Percentiles rank a stretch among this genome's conserved stretches.
These are phyloP conservation scores for Eilema caniola DNA, from an alignment of 2,888 invertebrate genomes.

Conservation along the genomic window DNA sequence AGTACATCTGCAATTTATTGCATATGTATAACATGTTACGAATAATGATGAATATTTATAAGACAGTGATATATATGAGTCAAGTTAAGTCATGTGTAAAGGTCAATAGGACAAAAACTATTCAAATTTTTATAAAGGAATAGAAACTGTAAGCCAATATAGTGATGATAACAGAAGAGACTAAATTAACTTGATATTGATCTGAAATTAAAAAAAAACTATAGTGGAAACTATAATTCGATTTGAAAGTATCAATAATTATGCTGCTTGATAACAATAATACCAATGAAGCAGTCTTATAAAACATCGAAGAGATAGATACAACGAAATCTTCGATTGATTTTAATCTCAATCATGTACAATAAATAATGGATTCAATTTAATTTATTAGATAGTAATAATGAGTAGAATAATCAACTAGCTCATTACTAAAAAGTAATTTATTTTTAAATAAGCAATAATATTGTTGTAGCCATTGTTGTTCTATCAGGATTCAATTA, in stretches of 20 bases:
- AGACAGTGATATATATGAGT: neutral
- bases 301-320: neutral
- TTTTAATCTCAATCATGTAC: neutral
- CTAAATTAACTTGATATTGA: neutral
- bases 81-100: neutral
- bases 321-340: neutral
- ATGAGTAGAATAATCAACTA: neutral
- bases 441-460: neutral
- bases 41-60: neutral
- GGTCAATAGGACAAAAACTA: neutral
- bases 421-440: neutral
- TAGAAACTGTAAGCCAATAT: neutral
- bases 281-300: neutral
- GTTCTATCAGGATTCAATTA: constrained; percentile 54
- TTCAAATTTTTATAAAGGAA: neutral
- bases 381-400: neutral
- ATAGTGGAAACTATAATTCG: neutral
- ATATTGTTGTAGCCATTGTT: constrained; percentile 33
- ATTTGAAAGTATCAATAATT: constrained; percentile 1
- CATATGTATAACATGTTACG: neutral
- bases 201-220: neutral
- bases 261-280: neutral
- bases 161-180: neutral
- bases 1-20: constrained; percentile 29
- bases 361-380: neutral